Evolutionary conservation across 1,140 invertebrate species (phyloP).

Genomic region (Aphelenchoides besseyi): DNA sequence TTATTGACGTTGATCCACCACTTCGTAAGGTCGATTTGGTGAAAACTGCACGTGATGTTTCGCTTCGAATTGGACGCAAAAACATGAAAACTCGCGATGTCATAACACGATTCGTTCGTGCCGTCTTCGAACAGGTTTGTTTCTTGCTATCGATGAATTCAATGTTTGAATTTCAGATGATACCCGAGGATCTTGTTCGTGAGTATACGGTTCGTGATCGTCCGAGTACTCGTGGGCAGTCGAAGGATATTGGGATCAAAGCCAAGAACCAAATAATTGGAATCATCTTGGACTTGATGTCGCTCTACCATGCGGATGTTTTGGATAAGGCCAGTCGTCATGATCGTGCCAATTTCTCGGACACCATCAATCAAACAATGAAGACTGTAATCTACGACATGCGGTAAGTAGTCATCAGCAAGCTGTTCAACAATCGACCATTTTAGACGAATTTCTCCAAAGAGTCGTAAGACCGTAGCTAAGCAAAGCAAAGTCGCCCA

Average conservation of each 20-base stretch:
- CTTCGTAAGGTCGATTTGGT: conserved; percentile 14
- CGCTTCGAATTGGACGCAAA: conserved; percentile 10
- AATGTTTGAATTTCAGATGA: conserved; percentile 14
- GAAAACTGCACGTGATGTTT: background rate
- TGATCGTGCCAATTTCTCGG: conserved; percentile 18
- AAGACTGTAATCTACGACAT: conserved; percentile 22
- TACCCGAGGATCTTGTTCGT: conserved; percentile 9
- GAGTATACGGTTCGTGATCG: conserved; percentile 15
- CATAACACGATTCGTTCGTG: conserved; percentile 17
- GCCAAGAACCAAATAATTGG: conserved; percentile 18
- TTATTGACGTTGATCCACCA: conserved; percentile 1
- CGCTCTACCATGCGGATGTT: background rate
- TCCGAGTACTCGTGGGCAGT: conserved; percentile 1
- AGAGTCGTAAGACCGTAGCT: background rate
- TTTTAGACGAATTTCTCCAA: background rate
- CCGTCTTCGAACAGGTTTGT: conserved; percentile 13
- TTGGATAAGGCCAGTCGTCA: background rate
- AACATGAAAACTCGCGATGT: conserved; percentile 18
- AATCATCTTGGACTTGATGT: conserved; percentile 10
- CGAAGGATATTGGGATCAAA: conserved; percentile 12
- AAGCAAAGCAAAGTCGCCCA: too few relatives aligned
- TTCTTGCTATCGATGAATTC: background rate
- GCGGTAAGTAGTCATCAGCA: too few relatives aligned
- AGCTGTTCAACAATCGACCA: too few relatives aligned
- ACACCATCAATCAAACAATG: conserved; percentile 16